Base-by-base conservation (phyloP, 2,888 invertebrate species). In the Palloptera scutellata region DNA sequence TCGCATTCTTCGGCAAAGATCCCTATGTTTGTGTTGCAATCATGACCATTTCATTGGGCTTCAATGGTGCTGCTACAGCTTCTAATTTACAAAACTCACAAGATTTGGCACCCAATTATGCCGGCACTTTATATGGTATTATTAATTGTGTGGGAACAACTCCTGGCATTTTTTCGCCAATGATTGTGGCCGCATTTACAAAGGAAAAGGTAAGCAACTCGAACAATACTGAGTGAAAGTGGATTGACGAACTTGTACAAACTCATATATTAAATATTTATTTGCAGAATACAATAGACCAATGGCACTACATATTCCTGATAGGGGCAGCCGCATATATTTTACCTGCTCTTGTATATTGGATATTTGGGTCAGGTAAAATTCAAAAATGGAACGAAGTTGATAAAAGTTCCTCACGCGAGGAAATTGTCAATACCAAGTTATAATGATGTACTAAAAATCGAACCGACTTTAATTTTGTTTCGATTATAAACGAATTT, bases 221-320 rank as follows among this genome's bases (percentile, higher is more conserved):
- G 1, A 55, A 20, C 0, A 15, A 19, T 30, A 42, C 40, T 40
- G n/a, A 48, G 12, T 1, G 20, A 0, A 17, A 12, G 6, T 54
- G 30, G 6, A 30, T 53, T 1, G 41, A 4, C n/a, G 41, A 13
- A 11, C n/a, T 43, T 19, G 48, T 11, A 4, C n/a, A 54, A 13
- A 11, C n/a, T 43, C 19, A 57, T 11, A 41, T 54, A 45, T 60
- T 52, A 2, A 5, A 51, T 63, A 43, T 45, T 43, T 53, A 30
- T 17, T 54, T 5, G 6, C 12, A 93, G 92, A 92, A 91, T 73
- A 91, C 91, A n/a, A 87, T 93, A 64, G 86, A 88, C 20, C 89
- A 92, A 81, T 93, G 93, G 93, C 88, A 91, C 61, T 87, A 88
- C 41, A 89, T 92, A 61, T 93, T 93, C 79, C 87, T 90, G 75